phyloP scores from a whole-genome alignment of 2,797 vertebrate genomes.

The Naso thynnoides region DNA sequence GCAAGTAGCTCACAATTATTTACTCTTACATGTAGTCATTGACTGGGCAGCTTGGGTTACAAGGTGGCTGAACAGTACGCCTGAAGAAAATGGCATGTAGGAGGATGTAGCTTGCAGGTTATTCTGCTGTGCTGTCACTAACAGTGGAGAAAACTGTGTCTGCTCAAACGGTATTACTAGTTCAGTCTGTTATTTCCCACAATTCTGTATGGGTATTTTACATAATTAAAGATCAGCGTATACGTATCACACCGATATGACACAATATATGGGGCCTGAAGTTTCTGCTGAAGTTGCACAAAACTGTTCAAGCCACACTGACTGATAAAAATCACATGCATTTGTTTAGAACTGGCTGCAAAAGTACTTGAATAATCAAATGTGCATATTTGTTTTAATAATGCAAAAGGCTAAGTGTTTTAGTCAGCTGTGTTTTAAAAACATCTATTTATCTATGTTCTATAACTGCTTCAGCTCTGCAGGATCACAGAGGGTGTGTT shows the following conservation, averaged over 20 bases:
- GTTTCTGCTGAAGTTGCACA: no score
- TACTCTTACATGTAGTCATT: background rate
- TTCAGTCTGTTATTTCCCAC: background rate
- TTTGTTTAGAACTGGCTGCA: no score
- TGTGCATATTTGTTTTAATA: background rate
- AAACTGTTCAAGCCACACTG: no score
- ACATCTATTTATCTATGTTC: no score
- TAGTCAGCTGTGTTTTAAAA: background rate
- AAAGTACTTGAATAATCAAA: background rate
- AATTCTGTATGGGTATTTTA: background rate
- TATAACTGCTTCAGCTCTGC: no score
- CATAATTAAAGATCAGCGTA: background rate
- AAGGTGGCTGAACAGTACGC: background rate
- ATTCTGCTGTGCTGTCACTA: background rate
- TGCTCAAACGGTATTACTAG: background rate
- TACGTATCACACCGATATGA: background rate
- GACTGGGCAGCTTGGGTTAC: background rate
- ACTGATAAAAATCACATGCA: no score
- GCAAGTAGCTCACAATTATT: conserved; percentile 17
- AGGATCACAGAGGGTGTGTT: no score
- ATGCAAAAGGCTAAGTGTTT: background rate
- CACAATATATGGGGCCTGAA: no score
- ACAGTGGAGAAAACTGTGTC: background rate
- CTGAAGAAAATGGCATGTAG: background rate
- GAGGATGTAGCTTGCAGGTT: background rate